These are phyloP conservation scores for Oscheius sp. DNA, from an alignment of 2,888 invertebrate genomes.

Conservation along the genomic window DNA sequence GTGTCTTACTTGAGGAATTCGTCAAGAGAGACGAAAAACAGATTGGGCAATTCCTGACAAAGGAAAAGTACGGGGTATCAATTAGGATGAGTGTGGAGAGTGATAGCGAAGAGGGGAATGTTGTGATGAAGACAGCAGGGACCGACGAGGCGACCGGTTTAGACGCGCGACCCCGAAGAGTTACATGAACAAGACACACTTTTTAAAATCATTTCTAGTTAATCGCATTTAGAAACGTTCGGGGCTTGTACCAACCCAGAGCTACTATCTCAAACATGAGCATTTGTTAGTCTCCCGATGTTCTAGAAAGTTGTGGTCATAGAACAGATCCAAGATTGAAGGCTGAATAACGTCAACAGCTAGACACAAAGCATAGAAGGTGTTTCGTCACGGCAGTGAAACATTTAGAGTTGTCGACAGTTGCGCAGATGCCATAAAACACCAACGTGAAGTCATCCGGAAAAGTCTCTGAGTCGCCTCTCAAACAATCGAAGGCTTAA, in stretches of 20 bases:
- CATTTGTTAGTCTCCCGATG: too few species aligned
- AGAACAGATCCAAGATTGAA: too few species aligned
- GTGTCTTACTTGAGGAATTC: not conserved
- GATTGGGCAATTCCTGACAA: constrained; percentile 12
- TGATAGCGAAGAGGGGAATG: constrained; percentile 7
- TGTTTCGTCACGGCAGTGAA: too few species aligned
- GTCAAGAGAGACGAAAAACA: constrained; percentile 6
- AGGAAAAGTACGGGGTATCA: constrained; percentile 10
- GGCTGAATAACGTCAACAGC: too few species aligned
- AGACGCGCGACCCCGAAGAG: constrained; percentile 16
- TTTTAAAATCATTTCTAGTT: not conserved
- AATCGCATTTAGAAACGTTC: not conserved
- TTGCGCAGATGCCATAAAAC: too few species aligned
- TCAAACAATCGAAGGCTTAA: not conserved
- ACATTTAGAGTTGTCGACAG: too few species aligned
- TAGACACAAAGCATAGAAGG: too few species aligned
- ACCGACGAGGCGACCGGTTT: constrained; percentile 31
- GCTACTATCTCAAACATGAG: too few species aligned
- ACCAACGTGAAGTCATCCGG: not conserved
- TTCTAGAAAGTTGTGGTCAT: too few species aligned
- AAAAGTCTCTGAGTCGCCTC: not conserved
- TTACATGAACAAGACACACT: constrained; percentile 1
- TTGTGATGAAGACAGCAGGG: not conserved
- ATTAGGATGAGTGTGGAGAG: constrained; percentile 7
- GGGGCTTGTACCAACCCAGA: not conserved